A percentile compares a stretch with the other conserved stretches of the same genome.
Conservation (phyloP, 2,797 vertebrate genomes). For the Petrocephalus schoutedeni region DNA sequence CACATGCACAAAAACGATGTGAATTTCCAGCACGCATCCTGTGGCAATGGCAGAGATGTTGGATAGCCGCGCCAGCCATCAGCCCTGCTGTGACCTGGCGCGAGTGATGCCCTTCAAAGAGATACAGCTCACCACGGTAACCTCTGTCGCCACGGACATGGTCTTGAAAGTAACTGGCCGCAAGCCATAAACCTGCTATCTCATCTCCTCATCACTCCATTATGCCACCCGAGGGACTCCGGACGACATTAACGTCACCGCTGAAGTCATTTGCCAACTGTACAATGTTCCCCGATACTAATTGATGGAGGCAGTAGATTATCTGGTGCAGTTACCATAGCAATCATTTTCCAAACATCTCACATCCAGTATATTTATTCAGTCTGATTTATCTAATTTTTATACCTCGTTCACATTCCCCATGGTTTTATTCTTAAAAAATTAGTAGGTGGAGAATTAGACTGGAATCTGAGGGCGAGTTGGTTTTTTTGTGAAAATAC, state of each 20-base stretch:
- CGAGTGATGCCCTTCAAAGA: not conserved
- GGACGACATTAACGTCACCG: not conserved
- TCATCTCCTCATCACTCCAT: not conserved
- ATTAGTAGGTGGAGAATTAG: not conserved
- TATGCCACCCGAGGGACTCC: not conserved
- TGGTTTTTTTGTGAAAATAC: not conserved
- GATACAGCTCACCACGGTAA: not conserved
- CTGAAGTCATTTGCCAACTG: not conserved
- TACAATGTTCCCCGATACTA: not conserved
- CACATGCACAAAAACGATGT: not conserved
- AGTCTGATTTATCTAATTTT: not conserved
- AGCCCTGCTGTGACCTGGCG: not conserved
- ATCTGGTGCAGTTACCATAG: conserved; percentile 8
- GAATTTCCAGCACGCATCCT: not conserved
- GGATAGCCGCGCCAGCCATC: not conserved
- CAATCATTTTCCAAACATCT: not conserved
- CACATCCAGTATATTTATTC: not conserved
- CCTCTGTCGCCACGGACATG: not conserved
- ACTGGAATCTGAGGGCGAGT: not conserved
- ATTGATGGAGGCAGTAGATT: not conserved
- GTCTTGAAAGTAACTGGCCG: not conserved
- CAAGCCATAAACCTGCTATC: not conserved
- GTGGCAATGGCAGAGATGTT: not conserved
- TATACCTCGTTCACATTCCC: not conserved
- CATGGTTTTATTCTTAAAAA: not conserved